Evolutionary conservation across 35 echinoderm and acorn worm species (phyloP).

Genomic region (Hemicentrotus pulcherrimus): DNA sequence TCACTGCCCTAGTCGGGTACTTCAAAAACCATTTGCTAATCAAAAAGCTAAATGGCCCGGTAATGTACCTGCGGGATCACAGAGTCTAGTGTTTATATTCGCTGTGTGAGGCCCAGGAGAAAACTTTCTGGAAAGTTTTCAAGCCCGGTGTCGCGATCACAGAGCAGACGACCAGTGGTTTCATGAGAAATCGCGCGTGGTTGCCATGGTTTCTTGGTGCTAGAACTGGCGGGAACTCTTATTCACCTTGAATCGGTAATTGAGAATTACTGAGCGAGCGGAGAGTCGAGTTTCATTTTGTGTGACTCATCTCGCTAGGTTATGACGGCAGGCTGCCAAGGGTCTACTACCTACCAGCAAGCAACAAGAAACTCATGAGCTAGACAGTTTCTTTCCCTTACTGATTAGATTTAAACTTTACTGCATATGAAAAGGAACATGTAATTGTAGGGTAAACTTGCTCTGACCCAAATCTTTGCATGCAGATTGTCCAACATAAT

Average conservation of each 20-base stretch:
- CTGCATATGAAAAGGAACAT: neutral
- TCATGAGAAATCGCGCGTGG: constrained; percentile 35
- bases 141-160: neutral
- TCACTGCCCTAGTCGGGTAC: constrained; percentile 33
- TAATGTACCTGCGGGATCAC: constrained; percentile 4
- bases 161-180: neutral
- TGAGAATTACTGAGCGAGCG: constrained; percentile 21
- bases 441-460: neutral
- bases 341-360: neutral
- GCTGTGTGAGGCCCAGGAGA: constrained; percentile 39
- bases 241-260: constrained; percentile 30
- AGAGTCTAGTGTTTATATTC: constrained; percentile 38
- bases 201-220: constrained; percentile 20
- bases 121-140: constrained; percentile 1
- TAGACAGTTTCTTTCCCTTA: neutral
- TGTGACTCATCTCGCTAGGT: neutral
- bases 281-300: constrained; percentile 6
- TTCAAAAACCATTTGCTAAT: constrained; percentile 57
- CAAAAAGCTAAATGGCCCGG: constrained; percentile 24
- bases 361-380: neutral
- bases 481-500: neutral
- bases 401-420: neutral
- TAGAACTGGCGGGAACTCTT: constrained; percentile 24
- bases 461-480: neutral
- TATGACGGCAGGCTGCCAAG: neutral